Evolutionary conservation across 1,140 invertebrate genomes (phyloP).

Genomic region (Mactra quadrangularis): DNA sequence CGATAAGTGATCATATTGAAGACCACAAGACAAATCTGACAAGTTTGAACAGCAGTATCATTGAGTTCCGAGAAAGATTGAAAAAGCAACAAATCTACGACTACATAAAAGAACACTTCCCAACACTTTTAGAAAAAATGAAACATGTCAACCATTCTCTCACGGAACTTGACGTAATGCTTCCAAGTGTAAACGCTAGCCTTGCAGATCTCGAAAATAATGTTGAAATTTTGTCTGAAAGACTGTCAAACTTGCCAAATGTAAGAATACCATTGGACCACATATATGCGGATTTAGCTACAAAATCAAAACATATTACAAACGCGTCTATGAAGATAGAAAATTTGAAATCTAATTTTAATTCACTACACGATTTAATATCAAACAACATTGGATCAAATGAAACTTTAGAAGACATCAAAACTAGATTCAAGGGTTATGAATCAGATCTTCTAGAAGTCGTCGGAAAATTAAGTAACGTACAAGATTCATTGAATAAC

Average conservation of each 20-base stretch:
- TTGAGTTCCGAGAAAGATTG: slow-evolving; percentile 11
- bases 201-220: background rate
- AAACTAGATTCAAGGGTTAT: slow-evolving; percentile 31
- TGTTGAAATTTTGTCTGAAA: background rate
- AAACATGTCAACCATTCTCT: slow-evolving; percentile 25
- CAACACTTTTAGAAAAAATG: slow-evolving; percentile 14
- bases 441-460: background rate
- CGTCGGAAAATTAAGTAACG: no score
- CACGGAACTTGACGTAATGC: background rate
- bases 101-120: slow-evolving; percentile 47
- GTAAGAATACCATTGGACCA: slow-evolving; percentile 1
- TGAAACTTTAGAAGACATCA: slow-evolving; percentile 54
- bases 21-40: background rate
- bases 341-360: background rate
- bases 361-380: slow-evolving; percentile 9
- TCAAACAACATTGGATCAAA: slow-evolving; percentile 29
- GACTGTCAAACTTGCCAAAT: background rate
- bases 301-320: background rate
- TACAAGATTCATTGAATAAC: no score
- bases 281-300: background rate
- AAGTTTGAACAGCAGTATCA: background rate
- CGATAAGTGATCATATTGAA: background rate
- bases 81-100: slow-evolving; percentile 39
- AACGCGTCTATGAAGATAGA: background rate
- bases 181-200: background rate